phyloP scores from a whole-genome alignment of 2,888 invertebrate genomes.

The Polymixis lichenea region DNA sequence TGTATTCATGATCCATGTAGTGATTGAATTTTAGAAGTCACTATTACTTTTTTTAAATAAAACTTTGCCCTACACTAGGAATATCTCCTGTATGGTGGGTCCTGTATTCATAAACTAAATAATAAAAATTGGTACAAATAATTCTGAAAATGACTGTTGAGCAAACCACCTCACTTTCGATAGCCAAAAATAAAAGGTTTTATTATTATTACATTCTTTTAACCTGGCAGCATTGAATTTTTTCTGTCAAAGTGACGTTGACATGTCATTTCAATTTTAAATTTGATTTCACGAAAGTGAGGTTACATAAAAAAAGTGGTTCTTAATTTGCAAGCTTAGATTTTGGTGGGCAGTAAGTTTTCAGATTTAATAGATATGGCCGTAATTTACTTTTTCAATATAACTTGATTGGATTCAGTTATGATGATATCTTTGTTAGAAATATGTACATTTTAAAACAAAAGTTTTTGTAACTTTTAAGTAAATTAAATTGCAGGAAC shows the following conservation, averaged over 20 bases:
- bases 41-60: too few relatives aligned
- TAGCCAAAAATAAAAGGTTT: conserved; percentile 29
- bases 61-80: too few relatives aligned
- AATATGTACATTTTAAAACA: conserved; percentile 21
- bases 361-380: conserved; percentile 51
- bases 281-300: conserved; percentile 54
- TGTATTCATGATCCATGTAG: conserved; percentile 5
- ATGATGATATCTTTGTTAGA: conserved; percentile 7
- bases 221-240: conserved; percentile 23
- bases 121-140: conserved; percentile 65
- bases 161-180: conserved; percentile 64
- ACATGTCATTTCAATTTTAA: neutral
- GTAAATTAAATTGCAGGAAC: conserved; percentile 16
- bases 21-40: conserved; percentile 18
- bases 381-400: conserved; percentile 16
- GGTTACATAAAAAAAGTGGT: conserved; percentile 51
- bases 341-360: conserved; percentile 70
- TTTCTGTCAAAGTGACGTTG: conserved; percentile 19
- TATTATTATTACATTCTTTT: neutral
- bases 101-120: conserved; percentile 28
- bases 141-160: conserved; percentile 60
- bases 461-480: neutral
- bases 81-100: too few relatives aligned
- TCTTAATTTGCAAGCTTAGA: conserved; percentile 60
- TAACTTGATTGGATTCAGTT: conserved; percentile 2